Percentiles rank a stretch among this genome's conserved stretches.
Conservation (phyloP, 2,888 invertebrate genomes). For the Diaperis boleti region DNA sequence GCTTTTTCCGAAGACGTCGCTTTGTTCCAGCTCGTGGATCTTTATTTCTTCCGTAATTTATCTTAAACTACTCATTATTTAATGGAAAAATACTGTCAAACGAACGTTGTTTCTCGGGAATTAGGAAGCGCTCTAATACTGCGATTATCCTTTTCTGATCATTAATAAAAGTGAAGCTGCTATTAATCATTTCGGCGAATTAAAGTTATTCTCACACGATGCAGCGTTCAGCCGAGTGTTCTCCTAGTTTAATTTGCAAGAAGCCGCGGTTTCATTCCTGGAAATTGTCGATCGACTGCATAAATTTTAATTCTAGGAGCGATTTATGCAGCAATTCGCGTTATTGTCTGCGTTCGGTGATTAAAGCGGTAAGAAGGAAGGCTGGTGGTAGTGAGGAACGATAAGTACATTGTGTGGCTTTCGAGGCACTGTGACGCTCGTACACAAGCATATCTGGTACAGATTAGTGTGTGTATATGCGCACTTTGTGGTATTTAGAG, state of each 20-base stretch:
- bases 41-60: conserved; percentile 24
- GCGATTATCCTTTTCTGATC: neutral
- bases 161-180: neutral
- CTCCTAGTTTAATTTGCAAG: conserved; percentile 19
- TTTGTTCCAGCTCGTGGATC: conserved; percentile 8
- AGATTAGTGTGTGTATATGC: neutral
- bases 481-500: neutral
- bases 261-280: conserved; percentile 13
- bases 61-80: conserved; percentile 20
- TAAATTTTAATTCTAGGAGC: conserved; percentile 29
- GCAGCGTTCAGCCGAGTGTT: conserved; percentile 4
- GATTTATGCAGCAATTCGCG: conserved; percentile 26
- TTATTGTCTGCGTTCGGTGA: conserved; percentile 25
- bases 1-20: conserved; percentile 19
- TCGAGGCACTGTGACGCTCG: neutral
- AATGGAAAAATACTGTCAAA: conserved; percentile 11
- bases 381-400: neutral
- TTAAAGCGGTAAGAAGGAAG: conserved; percentile 19
- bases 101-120: neutral
- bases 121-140: neutral
- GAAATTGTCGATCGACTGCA: conserved; percentile 28
- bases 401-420: neutral
- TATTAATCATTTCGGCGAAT: conserved; percentile 15
- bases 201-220: conserved; percentile 23
- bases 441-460: neutral